Conservation (phyloP, 2,888 invertebrate genomes). For the Caenorhabditis sp. region DNA sequence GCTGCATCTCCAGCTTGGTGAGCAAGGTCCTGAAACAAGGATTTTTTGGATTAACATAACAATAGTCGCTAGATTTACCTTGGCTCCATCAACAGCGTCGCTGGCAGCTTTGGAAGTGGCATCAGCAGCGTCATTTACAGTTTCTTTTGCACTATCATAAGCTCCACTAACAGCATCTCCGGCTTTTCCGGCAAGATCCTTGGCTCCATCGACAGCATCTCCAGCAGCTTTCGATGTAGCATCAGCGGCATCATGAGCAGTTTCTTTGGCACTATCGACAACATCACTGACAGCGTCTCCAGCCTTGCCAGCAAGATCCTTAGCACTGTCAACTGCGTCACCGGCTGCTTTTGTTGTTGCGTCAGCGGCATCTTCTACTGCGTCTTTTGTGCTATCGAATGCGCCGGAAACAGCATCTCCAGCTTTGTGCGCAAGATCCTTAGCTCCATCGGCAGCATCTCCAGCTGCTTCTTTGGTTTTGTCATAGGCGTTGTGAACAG, state of each 20-base stretch:
- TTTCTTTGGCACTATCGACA: not conserved
- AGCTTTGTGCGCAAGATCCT: not conserved
- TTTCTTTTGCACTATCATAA: not conserved
- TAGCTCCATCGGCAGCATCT: conserved; percentile 6
- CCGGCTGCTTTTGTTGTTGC: not conserved
- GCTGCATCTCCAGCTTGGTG: not conserved
- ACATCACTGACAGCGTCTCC: not conserved
- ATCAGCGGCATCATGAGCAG: not conserved
- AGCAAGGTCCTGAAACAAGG: not conserved
- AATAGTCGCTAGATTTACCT: not conserved
- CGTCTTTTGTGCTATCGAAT: not conserved
- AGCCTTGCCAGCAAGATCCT: not conserved
- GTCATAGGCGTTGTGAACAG: conserved; percentile 1
- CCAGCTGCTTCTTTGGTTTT: conserved; percentile 5
- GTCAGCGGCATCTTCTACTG: not conserved
- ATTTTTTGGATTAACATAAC: not conserved
- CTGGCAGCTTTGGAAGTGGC: not conserved
- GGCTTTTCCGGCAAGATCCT: not conserved
- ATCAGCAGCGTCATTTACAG: not conserved
- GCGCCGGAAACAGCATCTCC: conserved; percentile 4
- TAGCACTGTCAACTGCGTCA: too few relatives aligned
- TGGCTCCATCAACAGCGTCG: not conserved
- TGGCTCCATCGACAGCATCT: not conserved
- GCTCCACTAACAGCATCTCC: not conserved
- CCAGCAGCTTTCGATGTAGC: conserved; percentile 1